Percentiles rank a stretch among this genome's conserved stretches.
Evolutionary conservation across 2,113 vertebrate genomes (phyloP).

Genomic region (Emydocephalus ijimae): DNA sequence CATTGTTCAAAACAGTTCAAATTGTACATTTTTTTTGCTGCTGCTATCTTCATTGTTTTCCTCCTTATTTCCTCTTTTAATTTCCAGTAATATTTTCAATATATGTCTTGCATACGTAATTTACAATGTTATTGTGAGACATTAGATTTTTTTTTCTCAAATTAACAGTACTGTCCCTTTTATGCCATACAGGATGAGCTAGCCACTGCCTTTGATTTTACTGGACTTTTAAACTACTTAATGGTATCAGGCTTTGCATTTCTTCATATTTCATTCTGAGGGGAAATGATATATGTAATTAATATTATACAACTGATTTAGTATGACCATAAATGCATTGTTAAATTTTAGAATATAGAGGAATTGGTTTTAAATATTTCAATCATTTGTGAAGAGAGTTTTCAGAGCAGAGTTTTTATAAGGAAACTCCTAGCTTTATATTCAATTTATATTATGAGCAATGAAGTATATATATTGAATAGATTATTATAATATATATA

Average conservation of each 20-base stretch:
- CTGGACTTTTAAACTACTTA: neutral
- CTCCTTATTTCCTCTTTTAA: neutral
- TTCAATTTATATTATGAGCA: neutral
- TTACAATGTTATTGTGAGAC: neutral
- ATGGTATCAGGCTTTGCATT: neutral
- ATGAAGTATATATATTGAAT: neutral
- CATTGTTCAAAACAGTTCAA: constrained; percentile 9
- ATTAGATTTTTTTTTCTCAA: constrained; percentile 7
- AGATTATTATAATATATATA: too few species aligned
- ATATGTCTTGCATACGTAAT: neutral
- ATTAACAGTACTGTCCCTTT: neutral
- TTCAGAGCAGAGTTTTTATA: neutral
- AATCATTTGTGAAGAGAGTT: neutral
- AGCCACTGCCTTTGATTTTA: constrained; percentile 25
- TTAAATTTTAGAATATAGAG: neutral
- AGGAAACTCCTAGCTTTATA: neutral
- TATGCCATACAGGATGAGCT: constrained; percentile 6
- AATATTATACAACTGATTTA: neutral
- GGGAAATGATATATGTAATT: neutral
- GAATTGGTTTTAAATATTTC: neutral
- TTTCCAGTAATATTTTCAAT: constrained; percentile 22
- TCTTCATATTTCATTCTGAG: neutral
- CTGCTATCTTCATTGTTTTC: neutral
- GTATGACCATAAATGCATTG: neutral
- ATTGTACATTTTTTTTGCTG: neutral